Conservation (phyloP, 2,797 vertebrate species). For the Trematomus bernacchii region DNA sequence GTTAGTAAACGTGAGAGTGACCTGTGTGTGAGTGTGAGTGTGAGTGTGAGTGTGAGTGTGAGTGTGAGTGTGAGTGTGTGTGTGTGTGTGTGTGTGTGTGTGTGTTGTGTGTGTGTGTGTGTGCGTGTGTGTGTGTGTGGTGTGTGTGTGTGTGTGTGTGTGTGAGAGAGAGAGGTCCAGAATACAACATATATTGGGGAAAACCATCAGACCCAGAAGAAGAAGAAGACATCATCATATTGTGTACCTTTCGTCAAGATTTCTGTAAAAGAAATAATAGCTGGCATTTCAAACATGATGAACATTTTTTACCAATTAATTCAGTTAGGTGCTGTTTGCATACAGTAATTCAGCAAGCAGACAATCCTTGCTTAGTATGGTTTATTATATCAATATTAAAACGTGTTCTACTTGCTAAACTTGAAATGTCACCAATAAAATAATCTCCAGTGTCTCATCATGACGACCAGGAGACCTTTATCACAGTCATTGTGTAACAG, state of each 20-base stretch:
- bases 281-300: conserved; percentile 24
- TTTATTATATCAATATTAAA: conserved; percentile 30
- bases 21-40: conserved; percentile 7
- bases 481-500: conserved; percentile 19
- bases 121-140: conserved; percentile 1
- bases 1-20: conserved; percentile 9
- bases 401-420: conserved; percentile 22
- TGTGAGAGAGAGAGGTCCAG: background rate
- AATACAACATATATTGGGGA: too few relatives aligned
- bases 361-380: background rate
- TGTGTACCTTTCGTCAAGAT: conserved; percentile 8
- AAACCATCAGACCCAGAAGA: too few relatives aligned
- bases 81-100: conserved; percentile 10
- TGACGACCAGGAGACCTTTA: conserved; percentile 12
- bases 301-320: background rate
- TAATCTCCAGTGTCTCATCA: conserved; percentile 31
- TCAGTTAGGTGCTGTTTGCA: background rate
- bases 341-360: background rate
- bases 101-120: conserved; percentile 1
- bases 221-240: background rate
- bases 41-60: conserved; percentile 5
- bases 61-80: conserved; percentile 9
- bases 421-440: conserved; percentile 23
- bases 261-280: background rate
- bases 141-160: background rate